Percentiles rank a stretch among this genome's conserved stretches.
phyloP scores from a whole-genome alignment of 2,113 vertebrate genomes.

The Gorsachius goisagi region DNA sequence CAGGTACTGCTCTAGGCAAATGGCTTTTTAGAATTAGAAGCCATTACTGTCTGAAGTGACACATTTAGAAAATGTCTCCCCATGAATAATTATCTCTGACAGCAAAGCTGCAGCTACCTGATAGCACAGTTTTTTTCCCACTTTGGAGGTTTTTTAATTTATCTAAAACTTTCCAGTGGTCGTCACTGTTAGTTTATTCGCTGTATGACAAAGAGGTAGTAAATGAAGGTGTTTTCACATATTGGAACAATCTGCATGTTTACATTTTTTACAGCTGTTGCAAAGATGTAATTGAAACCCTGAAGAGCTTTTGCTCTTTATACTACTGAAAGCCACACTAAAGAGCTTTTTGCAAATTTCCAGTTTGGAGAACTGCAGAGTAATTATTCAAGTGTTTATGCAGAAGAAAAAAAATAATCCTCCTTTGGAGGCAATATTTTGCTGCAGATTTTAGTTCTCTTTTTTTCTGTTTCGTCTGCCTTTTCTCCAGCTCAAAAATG shows the following conservation, averaged over 20 bases:
- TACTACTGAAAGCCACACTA: background rate
- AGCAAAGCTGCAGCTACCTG: constrained; percentile 24
- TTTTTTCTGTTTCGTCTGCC: background rate
- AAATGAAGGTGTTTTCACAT: constrained; percentile 18
- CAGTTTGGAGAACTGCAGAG: background rate
- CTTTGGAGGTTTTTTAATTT: background rate
- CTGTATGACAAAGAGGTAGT: background rate
- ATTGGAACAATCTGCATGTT: background rate
- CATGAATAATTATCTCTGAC: background rate
- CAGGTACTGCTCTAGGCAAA: constrained; percentile 20
- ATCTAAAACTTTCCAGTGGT: background rate
- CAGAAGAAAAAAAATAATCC: background rate
- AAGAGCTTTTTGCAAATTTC: constrained; percentile 2
- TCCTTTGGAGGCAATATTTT: background rate
- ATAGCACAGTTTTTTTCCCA: background rate
- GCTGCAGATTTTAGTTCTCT: background rate
- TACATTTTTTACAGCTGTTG: constrained; percentile 32
- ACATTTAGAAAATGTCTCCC: constrained; percentile 3
- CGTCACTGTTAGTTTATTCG: background rate
- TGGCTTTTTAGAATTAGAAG: constrained; percentile 49
- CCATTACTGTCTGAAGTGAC: constrained; percentile 24
- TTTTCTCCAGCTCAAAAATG: background rate
- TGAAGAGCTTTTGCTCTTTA: constrained; percentile 25
- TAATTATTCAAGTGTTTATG: constrained; percentile 1
- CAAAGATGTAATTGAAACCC: constrained; percentile 14